Evolutionary conservation across 2,113 vertebrate genomes (phyloP).

Genomic region (Percina caprodes): DNA sequence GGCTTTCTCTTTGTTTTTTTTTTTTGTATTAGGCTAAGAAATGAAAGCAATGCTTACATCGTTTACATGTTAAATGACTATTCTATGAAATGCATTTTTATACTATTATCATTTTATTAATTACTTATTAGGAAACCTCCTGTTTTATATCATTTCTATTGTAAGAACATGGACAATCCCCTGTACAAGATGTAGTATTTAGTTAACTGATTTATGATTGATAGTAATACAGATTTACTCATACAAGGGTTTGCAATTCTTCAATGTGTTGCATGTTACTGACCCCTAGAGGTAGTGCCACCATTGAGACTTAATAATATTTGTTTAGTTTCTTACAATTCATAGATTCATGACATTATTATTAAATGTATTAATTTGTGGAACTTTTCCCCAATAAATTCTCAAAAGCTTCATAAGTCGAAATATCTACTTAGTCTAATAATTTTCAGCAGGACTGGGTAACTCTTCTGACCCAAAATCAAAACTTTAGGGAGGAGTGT

Average conservation of each 20-base stretch:
- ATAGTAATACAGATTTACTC: background rate
- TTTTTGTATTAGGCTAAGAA: background rate
- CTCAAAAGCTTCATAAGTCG: conserved; percentile 5
- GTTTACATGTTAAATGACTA: conserved; percentile 37
- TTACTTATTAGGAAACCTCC: conserved; percentile 17
- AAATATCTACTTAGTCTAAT: background rate
- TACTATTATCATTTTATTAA: conserved; percentile 19
- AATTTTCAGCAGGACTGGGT: background rate
- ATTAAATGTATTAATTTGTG: background rate
- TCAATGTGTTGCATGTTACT: conserved; percentile 44
- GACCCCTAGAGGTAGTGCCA: conserved; percentile 57
- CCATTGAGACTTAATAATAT: background rate
- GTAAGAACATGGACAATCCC: conserved; percentile 29
- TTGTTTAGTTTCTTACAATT: background rate
- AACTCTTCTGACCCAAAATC: background rate
- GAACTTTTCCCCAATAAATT: conserved; percentile 40
- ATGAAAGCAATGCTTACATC: conserved; percentile 23
- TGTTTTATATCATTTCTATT: conserved; percentile 16
- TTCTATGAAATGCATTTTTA: conserved; percentile 46
- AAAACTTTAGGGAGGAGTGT: background rate
- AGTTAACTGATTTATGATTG: background rate
- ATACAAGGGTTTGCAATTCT: background rate
- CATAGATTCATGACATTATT: conserved; percentile 4
- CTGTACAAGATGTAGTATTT: conserved; percentile 8
- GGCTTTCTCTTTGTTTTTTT: conserved; percentile 11